These are phyloP conservation scores for Hiodon tergisus DNA, from an alignment of 2,113 vertebrate genomes.

Conservation along the genomic window DNA sequence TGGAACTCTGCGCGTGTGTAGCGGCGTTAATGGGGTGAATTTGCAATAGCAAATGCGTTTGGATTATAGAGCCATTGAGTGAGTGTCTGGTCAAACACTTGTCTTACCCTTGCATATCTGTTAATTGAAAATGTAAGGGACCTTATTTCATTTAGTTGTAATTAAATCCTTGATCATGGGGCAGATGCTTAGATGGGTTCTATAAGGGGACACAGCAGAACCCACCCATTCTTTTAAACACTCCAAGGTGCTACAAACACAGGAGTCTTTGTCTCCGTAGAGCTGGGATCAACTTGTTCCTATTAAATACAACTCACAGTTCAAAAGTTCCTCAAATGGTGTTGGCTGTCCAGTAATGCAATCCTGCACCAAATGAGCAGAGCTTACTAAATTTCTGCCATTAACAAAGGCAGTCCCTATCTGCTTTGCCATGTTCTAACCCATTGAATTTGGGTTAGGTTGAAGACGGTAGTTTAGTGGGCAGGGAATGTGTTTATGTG, in stretches of 20 bases:
- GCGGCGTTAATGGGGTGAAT: too few species aligned
- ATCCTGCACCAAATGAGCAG: not conserved
- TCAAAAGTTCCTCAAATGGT: not conserved
- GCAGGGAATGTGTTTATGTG: too few species aligned
- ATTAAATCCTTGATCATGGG: conserved; percentile 33
- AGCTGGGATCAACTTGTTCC: conserved; percentile 2
- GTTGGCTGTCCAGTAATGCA: not conserved
- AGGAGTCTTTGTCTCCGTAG: conserved; percentile 23
- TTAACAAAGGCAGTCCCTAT: too few species aligned
- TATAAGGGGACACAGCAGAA: not conserved
- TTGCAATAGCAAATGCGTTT: too few species aligned
- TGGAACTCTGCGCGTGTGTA: too few species aligned
- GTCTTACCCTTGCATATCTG: conserved; percentile 6
- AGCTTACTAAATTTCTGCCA: too few species aligned
- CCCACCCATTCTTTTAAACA: not conserved
- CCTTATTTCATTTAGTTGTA: conserved; percentile 24
- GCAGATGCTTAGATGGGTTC: conserved; percentile 12
- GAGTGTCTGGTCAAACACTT: not conserved
- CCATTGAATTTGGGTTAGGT: too few species aligned
- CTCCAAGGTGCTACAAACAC: conserved; percentile 18
- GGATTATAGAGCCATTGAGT: not conserved
- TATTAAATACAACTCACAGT: not conserved
- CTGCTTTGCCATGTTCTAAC: too few species aligned
- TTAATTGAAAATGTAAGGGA: conserved; percentile 26
- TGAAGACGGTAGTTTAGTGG: too few species aligned